These are phyloP conservation scores for Blera fallax DNA, from an alignment of 2,888 invertebrate genomes.

Conservation along the genomic window DNA sequence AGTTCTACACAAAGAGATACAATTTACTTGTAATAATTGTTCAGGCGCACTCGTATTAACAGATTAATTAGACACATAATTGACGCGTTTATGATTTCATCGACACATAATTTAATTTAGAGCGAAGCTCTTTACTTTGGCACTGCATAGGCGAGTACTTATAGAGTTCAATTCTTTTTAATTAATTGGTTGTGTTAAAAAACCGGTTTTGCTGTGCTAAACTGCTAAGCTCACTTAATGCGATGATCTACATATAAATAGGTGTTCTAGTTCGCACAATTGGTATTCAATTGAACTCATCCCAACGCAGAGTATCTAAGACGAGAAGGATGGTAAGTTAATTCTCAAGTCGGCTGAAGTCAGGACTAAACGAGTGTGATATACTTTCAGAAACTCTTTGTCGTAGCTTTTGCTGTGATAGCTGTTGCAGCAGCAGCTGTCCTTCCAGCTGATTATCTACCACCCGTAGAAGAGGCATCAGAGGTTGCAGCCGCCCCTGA, in stretches of 20 bases:
- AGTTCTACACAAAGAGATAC: constrained; percentile 2
- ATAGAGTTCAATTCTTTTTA: constrained; percentile 17
- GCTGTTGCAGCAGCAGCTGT: constrained; percentile 78
- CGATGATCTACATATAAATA: constrained; percentile 53
- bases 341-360: neutral
- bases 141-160: neutral
- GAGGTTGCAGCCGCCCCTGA: constrained; percentile 45
- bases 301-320: constrained; percentile 17
- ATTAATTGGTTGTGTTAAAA: constrained; percentile 6
- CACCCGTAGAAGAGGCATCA: constrained; percentile 31
- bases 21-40: constrained; percentile 9
- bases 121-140: neutral
- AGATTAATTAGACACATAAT: constrained; percentile 31
- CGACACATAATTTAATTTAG: constrained; percentile 31
- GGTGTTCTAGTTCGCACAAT: constrained; percentile 42
- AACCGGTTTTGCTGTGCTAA: too few relatives aligned
- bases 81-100: constrained; percentile 35
- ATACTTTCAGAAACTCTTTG: constrained; percentile 27
- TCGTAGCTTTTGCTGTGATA: constrained; percentile 9
- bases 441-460: constrained; percentile 48
- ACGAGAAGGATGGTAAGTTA: neutral
- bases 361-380: neutral
- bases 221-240: constrained; percentile 5
- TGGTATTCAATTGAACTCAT: constrained; percentile 42
- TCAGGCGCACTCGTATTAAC: constrained; percentile 16